Evolutionary conservation across 2,797 vertebrate species (phyloP).

Genomic region (Alosa sapidissima): DNA sequence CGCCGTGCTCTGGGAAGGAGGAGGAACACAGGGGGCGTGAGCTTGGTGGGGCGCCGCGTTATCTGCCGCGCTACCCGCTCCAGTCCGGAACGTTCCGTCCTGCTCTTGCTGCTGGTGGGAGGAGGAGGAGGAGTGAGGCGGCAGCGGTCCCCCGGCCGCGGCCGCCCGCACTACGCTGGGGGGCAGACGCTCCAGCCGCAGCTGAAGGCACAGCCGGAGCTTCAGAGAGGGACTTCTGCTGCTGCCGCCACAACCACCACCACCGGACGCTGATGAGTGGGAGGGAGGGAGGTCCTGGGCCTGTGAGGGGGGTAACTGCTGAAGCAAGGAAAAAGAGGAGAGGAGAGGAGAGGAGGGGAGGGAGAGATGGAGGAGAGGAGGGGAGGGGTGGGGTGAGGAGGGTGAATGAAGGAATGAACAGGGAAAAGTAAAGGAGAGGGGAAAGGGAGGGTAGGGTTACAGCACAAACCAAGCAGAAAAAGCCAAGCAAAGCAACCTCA

Average conservation of each 20-base stretch:
- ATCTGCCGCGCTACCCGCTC: slow-evolving; percentile 45
- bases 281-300: slow-evolving; percentile 57
- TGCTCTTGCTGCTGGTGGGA: slow-evolving; percentile 49
- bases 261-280: slow-evolving; percentile 30
- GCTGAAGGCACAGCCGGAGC: slow-evolving; percentile 41
- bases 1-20: slow-evolving; percentile 73
- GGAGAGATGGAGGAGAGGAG: neutral
- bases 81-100: slow-evolving; percentile 53
- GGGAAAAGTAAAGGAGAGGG: neutral
- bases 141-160: neutral
- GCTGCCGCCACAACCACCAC: too few relatives aligned
- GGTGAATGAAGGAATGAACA: neutral
- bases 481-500: slow-evolving; percentile 21
- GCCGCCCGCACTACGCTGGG: slow-evolving; percentile 50
- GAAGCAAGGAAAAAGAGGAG: slow-evolving; percentile 61
- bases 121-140: neutral
- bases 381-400: neutral
- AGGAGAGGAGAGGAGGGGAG: slow-evolving; percentile 46
- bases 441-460: neutral
- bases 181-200: slow-evolving; percentile 64
- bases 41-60: slow-evolving; percentile 55
- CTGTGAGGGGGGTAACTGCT: slow-evolving; percentile 74
- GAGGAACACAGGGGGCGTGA: slow-evolving; percentile 73
- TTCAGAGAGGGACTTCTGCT: slow-evolving; percentile 43
- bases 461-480: slow-evolving; percentile 25